A percentile compares a stretch with the other conserved stretches of the same genome.
Evolutionary conservation across 2,888 invertebrate genomes (phyloP).

Genomic region (Cecidostiba fungosa): DNA sequence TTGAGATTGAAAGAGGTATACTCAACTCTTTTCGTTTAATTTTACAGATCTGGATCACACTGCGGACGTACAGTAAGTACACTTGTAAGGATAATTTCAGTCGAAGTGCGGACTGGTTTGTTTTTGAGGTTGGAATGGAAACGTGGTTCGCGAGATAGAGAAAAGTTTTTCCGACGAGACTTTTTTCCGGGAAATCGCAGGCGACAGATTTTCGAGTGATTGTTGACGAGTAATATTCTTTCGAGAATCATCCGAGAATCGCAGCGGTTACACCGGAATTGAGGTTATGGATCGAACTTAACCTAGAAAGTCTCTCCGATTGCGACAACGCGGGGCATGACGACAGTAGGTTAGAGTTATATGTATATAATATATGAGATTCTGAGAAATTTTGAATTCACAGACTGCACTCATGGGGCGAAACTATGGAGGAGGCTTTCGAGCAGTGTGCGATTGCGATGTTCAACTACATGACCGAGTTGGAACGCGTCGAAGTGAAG

Average conservation of each 20-base stretch:
- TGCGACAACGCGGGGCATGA: neutral
- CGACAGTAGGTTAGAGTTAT: conserved; percentile 31
- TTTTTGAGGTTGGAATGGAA: conserved; percentile 56
- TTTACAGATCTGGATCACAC: conserved; percentile 96
- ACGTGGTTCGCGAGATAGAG: conserved; percentile 27
- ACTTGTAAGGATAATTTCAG: neutral
- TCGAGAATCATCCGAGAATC: neutral
- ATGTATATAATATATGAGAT: neutral
- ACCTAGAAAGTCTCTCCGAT: conserved; percentile 54
- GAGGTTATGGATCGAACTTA: conserved; percentile 62
- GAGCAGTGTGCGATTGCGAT: conserved; percentile 97
- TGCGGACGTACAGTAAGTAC: conserved; percentile 98
- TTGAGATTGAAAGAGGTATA: no score
- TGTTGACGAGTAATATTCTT: neutral
- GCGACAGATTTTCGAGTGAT: neutral
- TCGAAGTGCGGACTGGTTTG: neutral
- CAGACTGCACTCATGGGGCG: conserved; percentile 96
- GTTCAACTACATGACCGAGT: conserved; percentile 99
- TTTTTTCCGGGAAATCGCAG: neutral
- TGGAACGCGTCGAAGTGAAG: conserved; percentile 90
- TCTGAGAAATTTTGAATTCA: conserved; percentile 16
- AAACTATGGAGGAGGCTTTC: conserved; percentile 92
- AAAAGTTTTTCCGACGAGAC: neutral
- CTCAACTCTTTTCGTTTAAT: no score
- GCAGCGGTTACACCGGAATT: conserved; percentile 11